Base-by-base conservation (phyloP, 2,888 invertebrate genomes). In the Ormyrus nitidulus region DNA sequence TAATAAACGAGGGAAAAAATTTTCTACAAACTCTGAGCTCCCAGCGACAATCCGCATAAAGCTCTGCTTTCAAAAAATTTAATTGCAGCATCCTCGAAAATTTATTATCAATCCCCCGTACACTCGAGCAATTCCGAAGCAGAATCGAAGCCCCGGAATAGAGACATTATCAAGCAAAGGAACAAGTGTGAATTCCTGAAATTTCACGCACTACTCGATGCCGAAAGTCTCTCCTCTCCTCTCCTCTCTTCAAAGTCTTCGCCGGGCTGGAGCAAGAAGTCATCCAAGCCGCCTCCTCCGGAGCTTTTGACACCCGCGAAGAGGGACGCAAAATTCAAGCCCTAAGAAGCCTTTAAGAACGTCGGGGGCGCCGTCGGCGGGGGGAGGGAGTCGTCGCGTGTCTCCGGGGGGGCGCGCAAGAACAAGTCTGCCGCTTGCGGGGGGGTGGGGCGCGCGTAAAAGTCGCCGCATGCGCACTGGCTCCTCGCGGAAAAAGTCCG, bases 331-430 rank as follows among this genome's bases (percentile, higher is more conserved):
- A 89, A 89, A 89, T 87, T 90, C 86, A 85, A 34, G 11, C 85
- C 88, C 87, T 88, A 90, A 90, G 89, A 90, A 90, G 88, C 89
- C 87, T 90, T 89, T 89, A 90, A 90, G 89, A 90, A 90, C 86
- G 85, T 81, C 83, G 85, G 86, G 34, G 86, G 85, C 59, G 19
- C 19, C 44, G 53, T 0, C 13, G 56, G 34, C 53, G 54, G 56
- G 48, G 48, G 3, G 11, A 48, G 58, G 19, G 19, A 19, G 19
- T 19, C 19, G 34, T 59, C 11, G 61, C 6, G 51, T 46, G 54
- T 71, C 59, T 59, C 11, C 59, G 56, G 51, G 48, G n/a, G 59
- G 68, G 19, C 6, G 71, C 11, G 6, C 49, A 66, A 8, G 65
- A 13, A 10, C 65, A 56, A 13, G 66, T 64, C 34, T 34, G 34